Evolutionary conservation across 2,797 vertebrate genomes (phyloP), one percentile per base, ranked within the genome.

Genomic region (Sebastes hopkinsi): DNA sequence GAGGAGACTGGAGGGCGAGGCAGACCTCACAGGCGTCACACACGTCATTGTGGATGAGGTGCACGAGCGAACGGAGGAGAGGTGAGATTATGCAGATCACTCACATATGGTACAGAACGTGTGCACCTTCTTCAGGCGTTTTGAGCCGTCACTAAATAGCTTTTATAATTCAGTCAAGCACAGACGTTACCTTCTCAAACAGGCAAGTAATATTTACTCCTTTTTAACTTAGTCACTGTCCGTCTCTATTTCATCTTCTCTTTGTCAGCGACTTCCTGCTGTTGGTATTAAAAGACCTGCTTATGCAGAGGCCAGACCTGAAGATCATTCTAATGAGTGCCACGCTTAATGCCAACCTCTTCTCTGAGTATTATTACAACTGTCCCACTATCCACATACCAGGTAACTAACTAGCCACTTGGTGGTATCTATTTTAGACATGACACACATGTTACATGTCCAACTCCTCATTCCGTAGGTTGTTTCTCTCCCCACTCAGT

Each of bases 271-370:
- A 99, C 92, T 99, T 99, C 95, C 92, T 99, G 90, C 94, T 99
- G 81, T 94, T 99, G 88, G 96, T 99, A 79, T 94, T 99, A 84
- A 99, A 98, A 94, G 97, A 99, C 90, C 94, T 99, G 60, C 95
- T 98, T 75, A 34, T 91, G 27, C 96, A 97, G 95, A 96, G 97
- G 80, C 95, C 95, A 27, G 97, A 97, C 87, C 94, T 99, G 76
- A 98, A 96, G 91, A 93, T 99, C 81, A 96, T 99, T 76, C 92
- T 99, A 5, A 99, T 99, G 99, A 99, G 99, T 70, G 99, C 99
- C 70, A 99, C 99, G 12, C 92, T 99, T 59, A 98, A 99, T 25
- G 97, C 98, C 56, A 96, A 97, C 77, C 97, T 99, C 27, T 99
- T 99, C 89, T 99, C 98, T 30, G 95, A 98, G 3, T 99, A 99